phyloP scores from a whole-genome alignment of 2,888 invertebrate genomes.

The Campoplex capitator region DNA sequence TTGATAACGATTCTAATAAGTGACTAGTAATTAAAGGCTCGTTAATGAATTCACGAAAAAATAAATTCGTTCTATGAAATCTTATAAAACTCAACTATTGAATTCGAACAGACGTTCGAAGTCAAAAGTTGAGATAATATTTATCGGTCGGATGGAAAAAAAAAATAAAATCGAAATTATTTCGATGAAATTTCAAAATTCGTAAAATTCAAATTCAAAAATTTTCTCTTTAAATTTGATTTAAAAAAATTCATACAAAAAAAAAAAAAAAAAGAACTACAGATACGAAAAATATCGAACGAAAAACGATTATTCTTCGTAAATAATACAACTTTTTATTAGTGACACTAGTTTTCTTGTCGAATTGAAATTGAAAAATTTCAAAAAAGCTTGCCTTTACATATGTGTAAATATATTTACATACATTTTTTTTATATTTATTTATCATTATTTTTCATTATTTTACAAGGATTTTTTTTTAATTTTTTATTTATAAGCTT shows the following conservation, averaged over 20 bases:
- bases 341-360: background rate
- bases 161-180: background rate
- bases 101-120: background rate
- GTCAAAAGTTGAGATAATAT: background rate
- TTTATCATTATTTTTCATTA: background rate
- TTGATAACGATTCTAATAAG: background rate
- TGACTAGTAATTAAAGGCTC: background rate
- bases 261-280: background rate
- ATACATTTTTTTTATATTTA: slow-evolving; percentile 7
- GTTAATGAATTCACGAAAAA: background rate
- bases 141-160: background rate
- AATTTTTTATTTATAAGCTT: background rate
- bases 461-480: slow-evolving; percentile 2
- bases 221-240: background rate
- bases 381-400: background rate
- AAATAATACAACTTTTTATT: background rate
- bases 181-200: background rate
- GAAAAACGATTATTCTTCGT: background rate
- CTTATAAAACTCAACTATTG: background rate
- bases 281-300: background rate
- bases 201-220: background rate
- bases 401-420: slow-evolving; percentile 10
- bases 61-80: background rate
- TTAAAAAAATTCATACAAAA: background rate
- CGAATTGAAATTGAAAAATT: background rate